Conservation (phyloP, 2,888 invertebrate genomes). For the Leptarthrus brevirostris region DNA sequence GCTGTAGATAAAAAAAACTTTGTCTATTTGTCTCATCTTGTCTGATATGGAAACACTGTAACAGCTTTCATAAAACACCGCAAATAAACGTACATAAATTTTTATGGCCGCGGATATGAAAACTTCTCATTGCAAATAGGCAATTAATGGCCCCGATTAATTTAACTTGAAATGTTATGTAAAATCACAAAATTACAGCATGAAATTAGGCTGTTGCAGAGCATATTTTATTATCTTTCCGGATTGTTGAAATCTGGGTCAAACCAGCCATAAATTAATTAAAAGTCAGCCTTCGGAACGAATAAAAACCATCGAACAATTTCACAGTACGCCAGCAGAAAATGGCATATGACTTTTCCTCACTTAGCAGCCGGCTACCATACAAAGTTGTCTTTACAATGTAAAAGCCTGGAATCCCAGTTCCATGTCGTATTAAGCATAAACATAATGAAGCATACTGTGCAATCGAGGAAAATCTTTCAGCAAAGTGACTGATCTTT, state of each 20-base stretch:
- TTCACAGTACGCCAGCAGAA: slow-evolving; percentile 45
- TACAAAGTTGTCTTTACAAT: slow-evolving; percentile 29
- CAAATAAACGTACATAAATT: no score
- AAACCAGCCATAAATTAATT: slow-evolving; percentile 52
- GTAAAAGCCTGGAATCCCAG: background rate
- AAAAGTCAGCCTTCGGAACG: slow-evolving; percentile 52
- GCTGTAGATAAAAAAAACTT: no score
- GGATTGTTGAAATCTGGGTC: slow-evolving; percentile 50
- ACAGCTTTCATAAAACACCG: no score
- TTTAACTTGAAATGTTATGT: slow-evolving; percentile 32
- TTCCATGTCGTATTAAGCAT: background rate
- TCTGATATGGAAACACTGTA: no score
- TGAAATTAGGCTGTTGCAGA: slow-evolving; percentile 5
- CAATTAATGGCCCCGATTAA: slow-evolving; percentile 1
- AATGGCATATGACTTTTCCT: slow-evolving; percentile 35
- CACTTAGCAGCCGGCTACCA: slow-evolving; percentile 31
- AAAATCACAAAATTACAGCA: slow-evolving; percentile 31
- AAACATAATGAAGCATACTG: slow-evolving; percentile 25
- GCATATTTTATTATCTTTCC: slow-evolving; percentile 38
- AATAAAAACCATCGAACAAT: slow-evolving; percentile 47
- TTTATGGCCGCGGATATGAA: no score
- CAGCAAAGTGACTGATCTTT: slow-evolving; percentile 10
- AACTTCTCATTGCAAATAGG: background rate
- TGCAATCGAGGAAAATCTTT: background rate
- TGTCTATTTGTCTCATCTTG: no score